phyloP scores from a whole-genome alignment of 2,113 vertebrate species.

The Pluvianellus socialis region DNA sequence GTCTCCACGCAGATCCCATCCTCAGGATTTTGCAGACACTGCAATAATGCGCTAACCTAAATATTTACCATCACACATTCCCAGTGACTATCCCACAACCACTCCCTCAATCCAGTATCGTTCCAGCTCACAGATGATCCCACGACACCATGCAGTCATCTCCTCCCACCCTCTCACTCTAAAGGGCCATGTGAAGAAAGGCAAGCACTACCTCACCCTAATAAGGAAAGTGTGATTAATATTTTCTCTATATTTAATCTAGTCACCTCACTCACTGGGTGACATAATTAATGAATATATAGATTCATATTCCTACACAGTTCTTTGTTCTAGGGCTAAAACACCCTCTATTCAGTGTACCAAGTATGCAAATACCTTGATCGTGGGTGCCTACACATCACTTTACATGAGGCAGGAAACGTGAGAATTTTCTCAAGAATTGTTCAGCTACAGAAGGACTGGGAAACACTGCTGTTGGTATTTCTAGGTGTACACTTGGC shows the following conservation, averaged over 20 bases:
- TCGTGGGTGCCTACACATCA: background rate
- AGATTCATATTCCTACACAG: background rate
- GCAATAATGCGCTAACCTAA: background rate
- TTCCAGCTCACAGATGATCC: rapidly evolving
- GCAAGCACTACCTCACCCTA: background rate
- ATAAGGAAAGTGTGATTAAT: background rate
- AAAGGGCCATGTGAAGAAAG: background rate
- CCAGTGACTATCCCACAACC: background rate
- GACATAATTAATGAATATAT: background rate
- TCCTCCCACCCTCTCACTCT: background rate
- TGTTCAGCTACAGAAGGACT: background rate
- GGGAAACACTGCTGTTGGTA: background rate
- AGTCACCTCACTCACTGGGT: background rate
- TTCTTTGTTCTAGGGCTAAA: background rate
- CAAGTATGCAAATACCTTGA: background rate
- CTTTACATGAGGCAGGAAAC: background rate
- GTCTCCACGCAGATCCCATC: background rate
- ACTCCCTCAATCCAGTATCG: background rate
- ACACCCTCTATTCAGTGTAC: background rate
- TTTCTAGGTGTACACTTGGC: background rate
- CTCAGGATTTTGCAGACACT: background rate
- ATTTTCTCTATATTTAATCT: background rate
- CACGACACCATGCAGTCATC: background rate
- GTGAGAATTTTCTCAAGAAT: background rate
- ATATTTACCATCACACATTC: slow-evolving; percentile 16